phyloP scores from a whole-genome alignment of 2,113 vertebrate species.

The Mormyrus iriodes region DNA sequence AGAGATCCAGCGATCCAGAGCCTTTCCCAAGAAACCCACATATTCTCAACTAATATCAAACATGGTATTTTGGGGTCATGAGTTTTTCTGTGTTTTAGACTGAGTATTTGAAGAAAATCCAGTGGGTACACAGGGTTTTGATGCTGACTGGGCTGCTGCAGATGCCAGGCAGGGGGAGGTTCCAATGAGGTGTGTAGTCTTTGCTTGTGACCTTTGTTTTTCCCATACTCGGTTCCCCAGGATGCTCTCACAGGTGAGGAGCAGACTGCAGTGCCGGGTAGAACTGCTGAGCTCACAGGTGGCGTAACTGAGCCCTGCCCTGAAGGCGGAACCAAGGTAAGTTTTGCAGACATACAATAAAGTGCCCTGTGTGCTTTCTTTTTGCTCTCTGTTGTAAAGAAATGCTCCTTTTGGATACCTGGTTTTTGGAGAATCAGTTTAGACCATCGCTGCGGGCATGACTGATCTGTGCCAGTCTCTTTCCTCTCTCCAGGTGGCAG shows the following conservation, averaged over 20 bases:
- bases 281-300: neutral
- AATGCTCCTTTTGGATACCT: neutral
- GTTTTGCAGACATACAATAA: neutral
- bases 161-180: neutral
- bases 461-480: constrained; percentile 16
- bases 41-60: neutral
- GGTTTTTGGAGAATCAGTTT: neutral
- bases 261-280: neutral
- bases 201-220: neutral
- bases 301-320: neutral
- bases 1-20: neutral
- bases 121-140: neutral
- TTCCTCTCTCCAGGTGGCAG: constrained; percentile 47
- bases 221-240: neutral
- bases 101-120: neutral
- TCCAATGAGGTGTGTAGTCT: neutral
- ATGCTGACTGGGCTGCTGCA: neutral
- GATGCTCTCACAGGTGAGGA: neutral
- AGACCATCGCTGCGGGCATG: neutral
- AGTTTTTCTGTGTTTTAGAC: neutral
- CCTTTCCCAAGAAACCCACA: neutral
- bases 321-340: neutral
- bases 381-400: neutral
- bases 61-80: neutral
- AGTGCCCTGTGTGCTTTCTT: neutral